Evolutionary conservation across 2,113 vertebrate genomes (phyloP).

Genomic region (Bos javanicus): DNA sequence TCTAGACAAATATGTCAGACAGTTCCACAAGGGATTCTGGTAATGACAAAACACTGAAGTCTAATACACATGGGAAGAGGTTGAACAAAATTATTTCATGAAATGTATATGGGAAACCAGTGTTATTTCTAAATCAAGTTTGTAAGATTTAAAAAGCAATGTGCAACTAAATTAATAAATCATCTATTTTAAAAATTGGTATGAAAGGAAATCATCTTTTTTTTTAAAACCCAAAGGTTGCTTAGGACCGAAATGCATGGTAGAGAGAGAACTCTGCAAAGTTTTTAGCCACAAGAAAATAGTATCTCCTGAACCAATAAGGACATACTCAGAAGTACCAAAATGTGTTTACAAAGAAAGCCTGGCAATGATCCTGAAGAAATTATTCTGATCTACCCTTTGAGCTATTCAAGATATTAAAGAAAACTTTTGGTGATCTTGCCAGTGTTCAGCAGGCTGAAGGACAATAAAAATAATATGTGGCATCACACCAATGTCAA

Average conservation of each 20-base stretch:
- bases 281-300: not conserved
- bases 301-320: not conserved
- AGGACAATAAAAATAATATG: not conserved
- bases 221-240: not conserved
- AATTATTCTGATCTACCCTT: not conserved
- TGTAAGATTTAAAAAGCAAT: not conserved
- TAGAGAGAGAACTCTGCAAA: not conserved
- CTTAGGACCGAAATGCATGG: not conserved
- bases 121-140: constrained; percentile 2
- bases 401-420: not conserved
- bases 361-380: not conserved
- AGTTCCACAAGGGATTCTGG: not conserved
- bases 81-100: not conserved
- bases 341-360: not conserved
- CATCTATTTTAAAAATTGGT: not conserved
- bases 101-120: not conserved
- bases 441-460: not conserved
- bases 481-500: not conserved
- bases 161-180: not conserved
- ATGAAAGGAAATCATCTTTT: not conserved
- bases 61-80: not conserved
- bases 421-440: not conserved
- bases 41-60: not conserved
- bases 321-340: not conserved
- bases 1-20: not conserved